phyloP scores from a whole-genome alignment of 2,797 vertebrate genomes.

The Pogoniulus pusillus region DNA sequence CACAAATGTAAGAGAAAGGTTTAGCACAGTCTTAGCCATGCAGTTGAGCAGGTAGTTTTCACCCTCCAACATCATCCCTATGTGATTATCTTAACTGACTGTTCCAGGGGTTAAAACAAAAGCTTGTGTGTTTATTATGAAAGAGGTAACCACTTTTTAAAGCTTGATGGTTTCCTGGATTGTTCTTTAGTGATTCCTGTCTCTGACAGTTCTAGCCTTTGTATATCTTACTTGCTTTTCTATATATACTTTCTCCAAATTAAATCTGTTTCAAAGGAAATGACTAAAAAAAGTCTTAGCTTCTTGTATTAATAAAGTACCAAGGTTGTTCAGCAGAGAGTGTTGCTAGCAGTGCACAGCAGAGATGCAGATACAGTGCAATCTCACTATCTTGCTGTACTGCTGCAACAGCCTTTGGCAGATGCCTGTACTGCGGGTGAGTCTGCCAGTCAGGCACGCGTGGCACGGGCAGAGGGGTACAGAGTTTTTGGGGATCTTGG shows the following conservation, averaged over 20 bases:
- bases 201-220: not conserved
- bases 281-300: not conserved
- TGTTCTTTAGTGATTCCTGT: not conserved
- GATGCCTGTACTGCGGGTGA: not conserved
- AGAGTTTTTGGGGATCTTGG: not conserved
- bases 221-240: not conserved
- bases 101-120: not conserved
- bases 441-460: not conserved
- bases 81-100: not conserved
- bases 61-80: not conserved
- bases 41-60: not conserved
- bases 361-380: not conserved
- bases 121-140: not conserved
- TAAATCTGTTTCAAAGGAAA: not conserved
- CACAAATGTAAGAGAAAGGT: not conserved
- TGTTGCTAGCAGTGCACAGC: not conserved
- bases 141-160: not conserved
- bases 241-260: not conserved
- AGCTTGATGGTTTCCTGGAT: not conserved
- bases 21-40: not conserved
- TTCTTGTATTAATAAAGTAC: not conserved
- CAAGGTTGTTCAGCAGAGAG: not conserved
- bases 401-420: not conserved
- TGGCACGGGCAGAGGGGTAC: accelerated
- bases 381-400: accelerated